phyloP scores from a whole-genome alignment of 2,888 invertebrate genomes.

The Hypolimnas misippus region DNA sequence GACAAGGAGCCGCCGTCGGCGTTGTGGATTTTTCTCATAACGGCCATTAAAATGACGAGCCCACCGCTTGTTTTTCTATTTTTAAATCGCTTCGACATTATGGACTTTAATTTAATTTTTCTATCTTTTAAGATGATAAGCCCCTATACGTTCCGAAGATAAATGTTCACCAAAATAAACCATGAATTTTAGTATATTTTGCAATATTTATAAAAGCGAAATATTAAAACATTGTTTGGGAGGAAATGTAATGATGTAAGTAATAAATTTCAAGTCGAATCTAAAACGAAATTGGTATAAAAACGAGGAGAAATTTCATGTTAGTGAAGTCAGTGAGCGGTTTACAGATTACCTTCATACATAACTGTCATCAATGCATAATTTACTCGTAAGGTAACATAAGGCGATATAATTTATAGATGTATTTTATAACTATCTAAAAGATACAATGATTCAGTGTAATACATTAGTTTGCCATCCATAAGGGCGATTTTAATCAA shows the following conservation, averaged over 20 bases:
- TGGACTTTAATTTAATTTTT: conserved; percentile 14
- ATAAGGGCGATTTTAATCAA: conserved; percentile 31
- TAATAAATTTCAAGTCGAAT: conserved; percentile 29
- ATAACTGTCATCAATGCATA: conserved; percentile 43
- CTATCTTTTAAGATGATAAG: conserved; percentile 1
- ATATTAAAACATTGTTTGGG: conserved; percentile 27
- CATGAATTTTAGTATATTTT: neutral
- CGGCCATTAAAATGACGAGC: conserved; percentile 57
- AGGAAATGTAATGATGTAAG: conserved; percentile 12
- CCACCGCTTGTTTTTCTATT: conserved; percentile 28
- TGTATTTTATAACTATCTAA: conserved; percentile 35
- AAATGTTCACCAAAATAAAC: conserved; percentile 8
- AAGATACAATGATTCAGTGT: conserved; percentile 33
- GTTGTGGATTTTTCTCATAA: conserved; percentile 78
- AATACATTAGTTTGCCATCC: conserved; percentile 34
- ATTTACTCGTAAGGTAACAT: conserved; percentile 38
- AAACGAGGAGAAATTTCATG: conserved; percentile 34
- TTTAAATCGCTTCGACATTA: conserved; percentile 19
- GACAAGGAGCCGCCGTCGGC: conserved; percentile 66
- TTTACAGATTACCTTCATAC: conserved; percentile 43
- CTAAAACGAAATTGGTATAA: conserved; percentile 36
- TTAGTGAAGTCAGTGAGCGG: conserved; percentile 36
- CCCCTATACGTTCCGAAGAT: neutral
- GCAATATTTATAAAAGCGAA: conserved; percentile 18
- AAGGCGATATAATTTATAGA: conserved; percentile 37